Percentiles rank a stretch among this genome's conserved stretches.
phyloP scores from a whole-genome alignment of 2,888 invertebrate species.

The Drosophila nigritarsus region DNA sequence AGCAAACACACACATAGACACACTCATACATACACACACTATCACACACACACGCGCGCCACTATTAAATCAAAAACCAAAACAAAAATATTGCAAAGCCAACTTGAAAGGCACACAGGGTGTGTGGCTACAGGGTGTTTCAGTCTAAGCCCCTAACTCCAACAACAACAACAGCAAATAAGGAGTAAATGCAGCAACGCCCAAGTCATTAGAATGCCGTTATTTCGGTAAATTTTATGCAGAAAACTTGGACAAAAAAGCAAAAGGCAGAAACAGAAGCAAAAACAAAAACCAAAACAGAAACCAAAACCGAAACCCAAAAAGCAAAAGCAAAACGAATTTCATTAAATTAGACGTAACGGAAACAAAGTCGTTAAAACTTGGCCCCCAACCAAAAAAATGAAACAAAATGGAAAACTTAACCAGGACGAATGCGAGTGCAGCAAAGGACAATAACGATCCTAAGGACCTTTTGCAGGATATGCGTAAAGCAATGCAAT shows the following conservation, averaged over 20 bases:
- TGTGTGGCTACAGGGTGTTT: conserved; percentile 15
- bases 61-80: conserved; percentile 71
- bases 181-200: conserved; percentile 59
- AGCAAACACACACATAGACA: background rate
- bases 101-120: conserved; percentile 20
- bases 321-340: conserved; percentile 73
- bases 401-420: conserved; percentile 27
- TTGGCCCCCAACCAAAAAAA: conserved; percentile 58
- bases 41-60: conserved; percentile 25
- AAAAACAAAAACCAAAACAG: conserved; percentile 34
- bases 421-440: conserved; percentile 42
- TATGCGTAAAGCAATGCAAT: conserved; percentile 62
- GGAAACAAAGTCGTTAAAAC: conserved; percentile 80
- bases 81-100: conserved; percentile 54
- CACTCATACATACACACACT: background rate
- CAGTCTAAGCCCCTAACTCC: conserved; percentile 7
- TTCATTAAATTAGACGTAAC: conserved; percentile 81
- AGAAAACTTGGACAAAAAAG: conserved; percentile 57
- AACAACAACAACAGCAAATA: conserved; percentile 3
- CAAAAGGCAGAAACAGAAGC: conserved; percentile 29
- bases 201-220: conserved; percentile 79
- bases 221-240: conserved; percentile 68
- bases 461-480: conserved; percentile 49
- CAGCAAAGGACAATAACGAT: conserved; percentile 65
- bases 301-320: conserved; percentile 17